These are phyloP conservation scores for Gerosis bhagava DNA, from an alignment of 2,888 invertebrate genomes.

Conservation along the genomic window DNA sequence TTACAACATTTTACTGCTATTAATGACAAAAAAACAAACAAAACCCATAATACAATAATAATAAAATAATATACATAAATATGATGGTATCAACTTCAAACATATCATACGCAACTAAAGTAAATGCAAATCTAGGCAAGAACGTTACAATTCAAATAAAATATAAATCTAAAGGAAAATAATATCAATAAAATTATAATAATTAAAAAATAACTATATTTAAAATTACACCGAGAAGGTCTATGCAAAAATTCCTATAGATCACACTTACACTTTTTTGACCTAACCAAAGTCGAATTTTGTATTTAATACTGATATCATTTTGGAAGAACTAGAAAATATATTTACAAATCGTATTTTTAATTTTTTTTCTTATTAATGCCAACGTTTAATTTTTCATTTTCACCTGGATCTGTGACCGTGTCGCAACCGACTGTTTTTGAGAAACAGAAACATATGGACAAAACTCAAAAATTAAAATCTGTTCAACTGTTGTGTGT, in stretches of 20 bases:
- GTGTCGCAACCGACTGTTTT: slow-evolving; percentile 75
- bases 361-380: slow-evolving; percentile 45
- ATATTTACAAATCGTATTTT: slow-evolving; percentile 75
- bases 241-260: slow-evolving; percentile 73
- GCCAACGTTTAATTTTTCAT: slow-evolving; percentile 75
- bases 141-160: slow-evolving; percentile 69
- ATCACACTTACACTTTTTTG: slow-evolving; percentile 81
- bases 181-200: slow-evolving; percentile 39
- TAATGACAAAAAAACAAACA: slow-evolving; percentile 79
- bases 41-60: slow-evolving; percentile 79
- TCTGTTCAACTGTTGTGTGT: slow-evolving; percentile 65
- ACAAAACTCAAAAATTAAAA: slow-evolving; percentile 49
- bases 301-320: slow-evolving; percentile 81
- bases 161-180: slow-evolving; percentile 61
- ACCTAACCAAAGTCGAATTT: slow-evolving; percentile 80
- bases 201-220: slow-evolving; percentile 54
- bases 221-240: slow-evolving; percentile 66
- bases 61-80: slow-evolving; percentile 81
- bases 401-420: slow-evolving; percentile 78
- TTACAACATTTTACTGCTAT: slow-evolving; percentile 82
- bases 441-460: slow-evolving; percentile 45
- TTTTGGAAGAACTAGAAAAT: slow-evolving; percentile 81
- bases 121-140: slow-evolving; percentile 82
- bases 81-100: slow-evolving; percentile 81
- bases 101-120: slow-evolving; percentile 73